Conservation (phyloP, 2,797 vertebrate species). For the Ficedula albicollis region DNA sequence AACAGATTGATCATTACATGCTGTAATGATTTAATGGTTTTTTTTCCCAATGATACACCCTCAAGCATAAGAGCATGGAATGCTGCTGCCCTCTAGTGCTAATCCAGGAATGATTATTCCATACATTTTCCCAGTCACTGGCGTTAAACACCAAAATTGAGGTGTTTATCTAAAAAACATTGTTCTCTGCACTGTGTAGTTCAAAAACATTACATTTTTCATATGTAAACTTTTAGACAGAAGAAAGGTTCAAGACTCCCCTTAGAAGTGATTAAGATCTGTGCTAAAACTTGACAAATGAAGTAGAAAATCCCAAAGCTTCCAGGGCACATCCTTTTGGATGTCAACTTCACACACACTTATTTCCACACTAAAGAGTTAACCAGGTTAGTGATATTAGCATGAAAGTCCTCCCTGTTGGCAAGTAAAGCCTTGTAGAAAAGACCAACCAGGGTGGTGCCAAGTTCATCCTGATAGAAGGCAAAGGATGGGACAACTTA, state of each 20-base stretch:
- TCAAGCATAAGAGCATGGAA: background rate
- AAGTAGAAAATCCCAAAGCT: background rate
- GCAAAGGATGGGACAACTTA: background rate
- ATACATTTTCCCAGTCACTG: background rate
- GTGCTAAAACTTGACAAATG: background rate
- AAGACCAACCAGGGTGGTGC: background rate
- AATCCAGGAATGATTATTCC: background rate
- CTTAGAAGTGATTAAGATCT: background rate
- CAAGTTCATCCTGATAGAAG: background rate
- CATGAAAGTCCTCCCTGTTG: background rate
- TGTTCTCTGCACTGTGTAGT: background rate
- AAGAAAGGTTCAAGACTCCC: background rate
- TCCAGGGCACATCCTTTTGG: background rate
- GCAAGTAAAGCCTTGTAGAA: background rate
- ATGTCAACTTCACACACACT: background rate
- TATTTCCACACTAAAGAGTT: background rate
- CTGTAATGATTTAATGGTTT: background rate
- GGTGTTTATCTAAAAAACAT: background rate
- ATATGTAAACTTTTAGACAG: background rate
- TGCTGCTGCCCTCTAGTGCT: conserved; percentile 41
- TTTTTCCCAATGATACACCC: background rate
- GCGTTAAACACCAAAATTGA: background rate
- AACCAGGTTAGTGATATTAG: background rate
- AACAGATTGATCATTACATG: conserved; percentile 37
- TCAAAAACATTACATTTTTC: background rate